Conservation (phyloP, 2,113 vertebrate species). For the Lasiurus borealis region DNA sequence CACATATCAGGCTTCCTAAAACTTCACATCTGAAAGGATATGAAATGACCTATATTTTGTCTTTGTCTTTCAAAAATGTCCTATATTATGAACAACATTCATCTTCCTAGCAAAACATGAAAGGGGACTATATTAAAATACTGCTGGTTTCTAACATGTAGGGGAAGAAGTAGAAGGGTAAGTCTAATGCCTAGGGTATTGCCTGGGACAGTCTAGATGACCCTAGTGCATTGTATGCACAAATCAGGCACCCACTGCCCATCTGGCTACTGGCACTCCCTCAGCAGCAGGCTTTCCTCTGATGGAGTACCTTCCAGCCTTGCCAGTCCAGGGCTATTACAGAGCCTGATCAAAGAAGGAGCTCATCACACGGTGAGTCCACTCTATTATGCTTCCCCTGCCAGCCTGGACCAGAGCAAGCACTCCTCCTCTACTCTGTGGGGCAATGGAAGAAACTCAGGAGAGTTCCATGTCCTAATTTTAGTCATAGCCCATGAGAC, state of each 20-base stretch:
- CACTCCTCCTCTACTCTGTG: not conserved
- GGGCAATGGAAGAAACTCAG: not conserved
- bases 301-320: not conserved
- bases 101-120: slow-evolving; percentile 42
- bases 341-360: not conserved
- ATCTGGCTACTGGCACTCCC: not conserved
- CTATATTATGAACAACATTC: slow-evolving; percentile 62
- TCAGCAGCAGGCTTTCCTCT: not conserved
- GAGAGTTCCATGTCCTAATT: not conserved
- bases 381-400: not conserved
- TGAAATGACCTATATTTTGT: slow-evolving; percentile 59
- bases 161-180: not conserved
- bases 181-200: not conserved
- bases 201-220: not conserved
- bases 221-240: not conserved
- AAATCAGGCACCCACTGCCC: not conserved
- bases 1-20: slow-evolving; percentile 27
- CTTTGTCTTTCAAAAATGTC: slow-evolving; percentile 32
- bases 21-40: not conserved
- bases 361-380: not conserved
- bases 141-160: not conserved
- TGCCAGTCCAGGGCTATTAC: not conserved
- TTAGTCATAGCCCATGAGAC: not conserved
- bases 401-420: not conserved
- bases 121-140: slow-evolving; percentile 17